phyloP scores from a whole-genome alignment of 2,888 invertebrate genomes.

The Drosophila dives region DNA sequence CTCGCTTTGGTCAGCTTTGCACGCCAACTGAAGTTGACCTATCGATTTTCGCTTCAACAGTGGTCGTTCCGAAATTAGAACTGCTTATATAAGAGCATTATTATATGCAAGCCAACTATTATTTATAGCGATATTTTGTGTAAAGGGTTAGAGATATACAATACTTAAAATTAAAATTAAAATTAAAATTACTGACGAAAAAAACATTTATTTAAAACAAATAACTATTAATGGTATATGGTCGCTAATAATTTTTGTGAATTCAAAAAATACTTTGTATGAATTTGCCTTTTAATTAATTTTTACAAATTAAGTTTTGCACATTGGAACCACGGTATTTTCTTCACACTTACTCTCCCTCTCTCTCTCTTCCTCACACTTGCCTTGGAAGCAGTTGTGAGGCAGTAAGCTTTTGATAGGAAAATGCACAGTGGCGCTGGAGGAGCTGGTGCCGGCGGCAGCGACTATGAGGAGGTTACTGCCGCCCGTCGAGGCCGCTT shows the following conservation, averaged over 20 bases:
- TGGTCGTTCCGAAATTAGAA: background rate
- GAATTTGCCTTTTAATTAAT: background rate
- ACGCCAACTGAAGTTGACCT: constrained; percentile 52
- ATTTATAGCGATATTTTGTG: background rate
- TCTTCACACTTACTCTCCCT: constrained; percentile 11
- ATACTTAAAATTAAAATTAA: no score
- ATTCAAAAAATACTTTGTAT: background rate
- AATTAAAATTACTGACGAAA: background rate
- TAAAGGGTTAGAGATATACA: background rate
- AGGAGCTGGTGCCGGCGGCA: constrained; percentile 60
- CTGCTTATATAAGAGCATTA: background rate
- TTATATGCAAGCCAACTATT: background rate
- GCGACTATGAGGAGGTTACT: constrained; percentile 83
- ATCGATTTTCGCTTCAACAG: constrained; percentile 42
- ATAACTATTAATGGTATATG: background rate
- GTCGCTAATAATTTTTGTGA: background rate
- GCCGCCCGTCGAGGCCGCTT: constrained; percentile 86
- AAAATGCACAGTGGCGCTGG: constrained; percentile 66
- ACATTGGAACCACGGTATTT: background rate
- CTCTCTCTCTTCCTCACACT: constrained; percentile 2
- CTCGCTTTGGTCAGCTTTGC: constrained; percentile 18
- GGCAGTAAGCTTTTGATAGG: constrained; percentile 28
- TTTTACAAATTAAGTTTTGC: background rate
- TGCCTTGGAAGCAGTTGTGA: constrained; percentile 32
- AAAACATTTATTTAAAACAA: background rate